Conservation (phyloP, 2,113 vertebrate genomes). For the Eudyptes chrysolophus region DNA sequence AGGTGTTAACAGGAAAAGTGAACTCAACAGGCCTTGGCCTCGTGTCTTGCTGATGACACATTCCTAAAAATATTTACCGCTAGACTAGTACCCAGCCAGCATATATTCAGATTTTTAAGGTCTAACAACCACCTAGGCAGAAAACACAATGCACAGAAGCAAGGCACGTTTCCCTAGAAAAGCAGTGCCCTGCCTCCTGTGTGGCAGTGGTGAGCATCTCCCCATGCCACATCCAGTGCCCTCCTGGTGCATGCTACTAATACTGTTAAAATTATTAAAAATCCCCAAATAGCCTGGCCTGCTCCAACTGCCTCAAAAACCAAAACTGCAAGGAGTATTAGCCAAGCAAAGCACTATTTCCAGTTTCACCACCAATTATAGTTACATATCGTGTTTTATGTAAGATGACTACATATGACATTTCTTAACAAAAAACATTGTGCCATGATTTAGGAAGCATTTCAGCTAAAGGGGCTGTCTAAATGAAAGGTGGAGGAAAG, state of each 20-base stretch:
- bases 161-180: background rate
- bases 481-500: background rate
- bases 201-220: background rate
- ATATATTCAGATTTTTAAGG: background rate
- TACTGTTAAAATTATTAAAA: background rate
- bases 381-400: accelerated
- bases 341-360: background rate
- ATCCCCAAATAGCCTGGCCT: background rate
- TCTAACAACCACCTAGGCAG: background rate
- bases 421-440: background rate
- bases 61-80: background rate
- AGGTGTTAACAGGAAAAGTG: background rate
- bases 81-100: background rate
- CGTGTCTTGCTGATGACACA: accelerated
- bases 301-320: background rate
- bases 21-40: background rate
- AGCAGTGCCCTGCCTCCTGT: background rate
- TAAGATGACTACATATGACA: background rate
- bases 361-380: background rate
- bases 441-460: background rate
- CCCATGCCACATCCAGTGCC: background rate
- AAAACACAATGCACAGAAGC: background rate
- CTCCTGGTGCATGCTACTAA: background rate
- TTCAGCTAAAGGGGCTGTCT: background rate
- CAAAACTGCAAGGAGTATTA: background rate